A percentile compares a stretch with the other conserved stretches of the same genome.
phyloP scores from a whole-genome alignment of 2,113 vertebrate genomes.

The Myotis brandtii region DNA sequence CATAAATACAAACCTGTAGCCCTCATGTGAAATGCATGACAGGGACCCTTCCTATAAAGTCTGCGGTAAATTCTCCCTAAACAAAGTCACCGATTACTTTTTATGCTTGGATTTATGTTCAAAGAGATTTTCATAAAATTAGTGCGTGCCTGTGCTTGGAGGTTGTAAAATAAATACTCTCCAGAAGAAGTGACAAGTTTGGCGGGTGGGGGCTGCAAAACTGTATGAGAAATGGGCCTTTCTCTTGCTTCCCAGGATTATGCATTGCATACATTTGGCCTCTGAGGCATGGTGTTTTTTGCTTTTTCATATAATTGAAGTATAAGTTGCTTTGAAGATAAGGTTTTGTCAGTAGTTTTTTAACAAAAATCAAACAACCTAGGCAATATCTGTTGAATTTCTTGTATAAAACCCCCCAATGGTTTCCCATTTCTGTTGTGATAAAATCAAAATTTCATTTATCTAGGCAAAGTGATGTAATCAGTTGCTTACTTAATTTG shows the following conservation, averaged over 20 bases:
- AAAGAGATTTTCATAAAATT: constrained; percentile 16
- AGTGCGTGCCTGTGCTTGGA: not conserved
- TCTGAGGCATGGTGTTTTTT: not conserved
- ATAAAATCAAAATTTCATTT: not conserved
- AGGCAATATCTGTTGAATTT: not conserved
- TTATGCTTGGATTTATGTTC: constrained; percentile 30
- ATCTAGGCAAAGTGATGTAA: not conserved
- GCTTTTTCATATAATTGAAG: not conserved
- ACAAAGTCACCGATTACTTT: not conserved
- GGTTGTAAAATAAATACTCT: not conserved
- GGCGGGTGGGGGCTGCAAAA: rapidly evolving
- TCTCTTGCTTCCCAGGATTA: rapidly evolving
- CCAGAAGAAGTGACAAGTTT: not conserved
- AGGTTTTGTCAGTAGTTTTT: not conserved
- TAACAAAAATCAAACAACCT: not conserved
- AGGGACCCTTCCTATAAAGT: not conserved
- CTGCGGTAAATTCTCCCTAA: not conserved
- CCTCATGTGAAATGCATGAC: not conserved
- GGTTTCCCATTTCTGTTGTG: not conserved
- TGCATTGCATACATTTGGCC: not conserved
- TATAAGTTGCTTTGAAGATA: not conserved
- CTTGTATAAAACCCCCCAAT: not conserved
- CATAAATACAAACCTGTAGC: constrained; percentile 9
- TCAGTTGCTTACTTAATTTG: not conserved
- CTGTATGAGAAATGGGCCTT: not conserved